These are phyloP conservation scores for Nyctereutes procyonoides DNA, from an alignment of 2,113 vertebrate genomes.

Conservation along the genomic window DNA sequence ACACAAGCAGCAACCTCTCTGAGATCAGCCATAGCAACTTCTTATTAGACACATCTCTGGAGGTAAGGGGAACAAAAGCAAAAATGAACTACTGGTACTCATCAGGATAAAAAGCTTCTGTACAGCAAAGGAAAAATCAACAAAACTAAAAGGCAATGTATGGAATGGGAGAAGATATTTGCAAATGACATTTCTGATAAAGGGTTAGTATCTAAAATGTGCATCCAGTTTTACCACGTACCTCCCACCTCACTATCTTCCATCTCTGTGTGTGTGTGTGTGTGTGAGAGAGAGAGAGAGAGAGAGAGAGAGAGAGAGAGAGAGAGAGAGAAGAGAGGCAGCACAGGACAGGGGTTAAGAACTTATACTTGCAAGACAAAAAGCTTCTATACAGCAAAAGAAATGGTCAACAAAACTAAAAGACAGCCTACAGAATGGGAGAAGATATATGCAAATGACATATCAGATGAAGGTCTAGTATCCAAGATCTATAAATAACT, in stretches of 20 bases:
- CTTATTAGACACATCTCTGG: not conserved
- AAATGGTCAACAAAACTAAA: no score
- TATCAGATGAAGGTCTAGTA: no score
- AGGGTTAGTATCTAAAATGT: not conserved
- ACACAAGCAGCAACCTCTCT: not conserved
- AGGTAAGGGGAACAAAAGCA: not conserved
- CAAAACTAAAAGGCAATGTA: not conserved
- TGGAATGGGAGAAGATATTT: not conserved
- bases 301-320: no score
- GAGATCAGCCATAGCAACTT: not conserved
- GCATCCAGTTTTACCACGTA: not conserved
- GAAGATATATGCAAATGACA: no score
- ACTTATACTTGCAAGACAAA: not conserved
- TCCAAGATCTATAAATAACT: no score
- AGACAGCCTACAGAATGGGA: no score
- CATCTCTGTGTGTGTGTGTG: not conserved
- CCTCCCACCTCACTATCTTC: not conserved
- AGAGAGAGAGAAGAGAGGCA: not conserved
- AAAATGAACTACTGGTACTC: not conserved
- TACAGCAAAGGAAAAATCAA: not conserved
- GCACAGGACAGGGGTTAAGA: not conserved
- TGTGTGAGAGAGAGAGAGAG: not conserved
- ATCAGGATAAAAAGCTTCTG: not conserved
- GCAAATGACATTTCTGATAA: not conserved
- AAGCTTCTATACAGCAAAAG: no score